Evolutionary conservation across 1,140 invertebrate species (phyloP), one percentile per base, ranked within the genome.

Genomic region (Araneus ventricosus): DNA sequence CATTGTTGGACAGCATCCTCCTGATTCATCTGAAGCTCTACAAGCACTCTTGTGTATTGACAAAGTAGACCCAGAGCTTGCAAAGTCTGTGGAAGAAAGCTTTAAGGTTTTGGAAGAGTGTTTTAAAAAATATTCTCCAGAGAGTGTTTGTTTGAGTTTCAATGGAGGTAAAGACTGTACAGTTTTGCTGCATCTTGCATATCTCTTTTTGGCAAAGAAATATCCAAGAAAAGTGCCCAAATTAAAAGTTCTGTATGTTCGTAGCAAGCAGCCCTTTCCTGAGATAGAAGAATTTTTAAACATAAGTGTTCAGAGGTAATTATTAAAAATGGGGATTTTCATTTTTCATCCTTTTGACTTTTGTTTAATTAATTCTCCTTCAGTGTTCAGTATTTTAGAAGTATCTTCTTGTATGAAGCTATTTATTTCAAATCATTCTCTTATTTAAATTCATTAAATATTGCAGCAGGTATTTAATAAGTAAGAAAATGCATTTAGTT

Each of bases 111-210:
- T 96, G 22, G 95, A 95, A 90, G 94, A 96, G 86, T 95, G 95
- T 87, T 94, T 95, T 61, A 93, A 94, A 27, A 96, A 95, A 59
- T 98, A 97, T 94, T 95, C 96, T 61, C 93, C 96, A 34, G 96
- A 97, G 94, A 97, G 98, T 95, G 95, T 98, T 79, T 98, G 98
- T 95, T 95, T 99, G 57, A 98, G 98, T 90, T 99, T 99, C 95
- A 99, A 99, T 95, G 99, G 99, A 41, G 99, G 99, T 10, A 99
- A 99, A 96, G 99, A 99, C 96, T 99, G 99, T 95, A 99, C 98
- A 3, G 98, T 97, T 1, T 96, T 99, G 27, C 95, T 99, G 88
- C 98, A 99, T 95, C 95, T 99, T 41, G 96, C 96, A 39, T 84
- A n/a, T 94, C 96, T 97, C 10, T 95, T 98, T 34, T 95, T 97